Conservation (phyloP, 2,113 vertebrate genomes). For the Melospiza melodia region DNA sequence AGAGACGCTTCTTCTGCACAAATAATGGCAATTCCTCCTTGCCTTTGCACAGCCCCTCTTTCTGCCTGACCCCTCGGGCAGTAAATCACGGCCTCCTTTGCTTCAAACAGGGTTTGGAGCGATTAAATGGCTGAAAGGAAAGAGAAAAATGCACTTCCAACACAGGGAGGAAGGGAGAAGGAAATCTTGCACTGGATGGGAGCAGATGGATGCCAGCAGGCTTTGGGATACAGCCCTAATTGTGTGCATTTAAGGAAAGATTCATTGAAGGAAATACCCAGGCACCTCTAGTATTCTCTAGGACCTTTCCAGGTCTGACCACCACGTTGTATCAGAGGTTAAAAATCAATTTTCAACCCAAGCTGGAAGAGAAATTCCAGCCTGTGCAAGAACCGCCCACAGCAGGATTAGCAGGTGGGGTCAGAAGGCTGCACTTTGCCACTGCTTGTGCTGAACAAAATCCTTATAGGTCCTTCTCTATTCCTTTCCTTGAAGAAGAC, state of each 20-base stretch:
- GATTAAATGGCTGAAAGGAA: neutral
- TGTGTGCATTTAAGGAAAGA: neutral
- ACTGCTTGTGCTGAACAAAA: neutral
- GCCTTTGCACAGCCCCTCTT: neutral
- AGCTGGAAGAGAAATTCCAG: neutral
- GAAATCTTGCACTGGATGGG: neutral
- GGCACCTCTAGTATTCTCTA: neutral
- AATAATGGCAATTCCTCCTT: neutral
- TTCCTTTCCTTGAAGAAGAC: neutral
- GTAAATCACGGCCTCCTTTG: neutral
- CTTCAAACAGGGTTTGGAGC: neutral
- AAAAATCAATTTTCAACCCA: neutral
- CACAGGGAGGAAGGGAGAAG: neutral
- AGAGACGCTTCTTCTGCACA: neutral
- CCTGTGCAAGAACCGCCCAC: neutral
- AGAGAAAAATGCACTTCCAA: neutral
- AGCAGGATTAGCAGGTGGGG: neutral
- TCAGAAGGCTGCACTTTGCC: neutral
- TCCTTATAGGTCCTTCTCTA: rapidly evolving
- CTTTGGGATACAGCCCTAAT: neutral
- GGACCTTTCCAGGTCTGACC: neutral
- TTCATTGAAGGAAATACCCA: neutral
- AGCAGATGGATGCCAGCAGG: neutral
- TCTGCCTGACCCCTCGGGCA: neutral
- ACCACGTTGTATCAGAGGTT: neutral